These are phyloP conservation scores for Panulirus ornatus DNA, from an alignment of 1,140 invertebrate genomes.

Conservation along the genomic window DNA sequence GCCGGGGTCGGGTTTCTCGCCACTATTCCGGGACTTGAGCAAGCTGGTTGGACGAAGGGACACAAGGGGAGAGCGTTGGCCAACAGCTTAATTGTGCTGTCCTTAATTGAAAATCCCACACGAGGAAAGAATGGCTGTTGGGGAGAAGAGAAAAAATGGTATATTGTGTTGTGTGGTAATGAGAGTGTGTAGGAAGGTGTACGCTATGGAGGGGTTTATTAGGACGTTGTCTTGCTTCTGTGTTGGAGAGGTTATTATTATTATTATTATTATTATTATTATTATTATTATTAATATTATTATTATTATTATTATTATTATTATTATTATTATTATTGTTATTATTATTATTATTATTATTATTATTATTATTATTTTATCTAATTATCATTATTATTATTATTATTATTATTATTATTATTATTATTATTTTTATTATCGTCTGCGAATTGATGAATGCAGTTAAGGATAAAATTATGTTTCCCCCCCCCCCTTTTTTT, in stretches of 20 bases:
- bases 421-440: too few relatives aligned
- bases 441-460: too few relatives aligned
- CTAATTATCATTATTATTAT: too few relatives aligned
- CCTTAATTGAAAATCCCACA: constrained; percentile 6
- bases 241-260: too few relatives aligned
- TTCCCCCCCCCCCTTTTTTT: too few relatives aligned
- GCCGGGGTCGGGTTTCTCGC: background rate
- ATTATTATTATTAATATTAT: constrained; percentile 5
- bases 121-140: too few relatives aligned
- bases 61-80: background rate
- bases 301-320: background rate
- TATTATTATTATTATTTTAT: too few relatives aligned
- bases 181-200: constrained; percentile 7
- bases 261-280: constrained; percentile 1
- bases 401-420: too few relatives aligned
- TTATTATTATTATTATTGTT: too few relatives aligned
- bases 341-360: too few relatives aligned
- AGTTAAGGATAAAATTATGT: too few relatives aligned
- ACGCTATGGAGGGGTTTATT: background rate
- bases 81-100: background rate
- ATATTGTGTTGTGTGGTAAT: too few relatives aligned
- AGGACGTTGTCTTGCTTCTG: background rate
- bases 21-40: background rate
- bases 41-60: background rate
- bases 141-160: background rate